Evolutionary conservation across 2,888 invertebrate species (phyloP).

Genomic region (Lithophane socia): DNA sequence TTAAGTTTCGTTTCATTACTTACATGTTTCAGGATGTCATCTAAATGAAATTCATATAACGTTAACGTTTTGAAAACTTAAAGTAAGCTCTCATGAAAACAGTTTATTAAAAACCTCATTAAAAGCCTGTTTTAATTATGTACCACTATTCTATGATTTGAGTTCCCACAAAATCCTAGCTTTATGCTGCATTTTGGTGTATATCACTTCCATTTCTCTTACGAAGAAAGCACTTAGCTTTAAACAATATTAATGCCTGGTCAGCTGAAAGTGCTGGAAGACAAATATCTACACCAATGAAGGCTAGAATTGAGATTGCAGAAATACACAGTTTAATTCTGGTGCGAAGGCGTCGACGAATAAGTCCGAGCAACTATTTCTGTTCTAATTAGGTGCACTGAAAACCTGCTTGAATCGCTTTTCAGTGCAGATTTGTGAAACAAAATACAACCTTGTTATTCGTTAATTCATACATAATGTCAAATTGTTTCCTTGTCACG

Average conservation of each 20-base stretch:
- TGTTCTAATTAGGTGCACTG: constrained; percentile 28
- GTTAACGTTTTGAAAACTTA: neutral
- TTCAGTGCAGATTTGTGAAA: neutral
- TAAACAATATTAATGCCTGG: constrained; percentile 59
- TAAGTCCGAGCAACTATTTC: constrained; percentile 22
- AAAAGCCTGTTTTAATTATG: neutral
- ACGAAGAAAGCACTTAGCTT: constrained; percentile 50
- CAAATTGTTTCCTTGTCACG: neutral
- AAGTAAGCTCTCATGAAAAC: neutral
- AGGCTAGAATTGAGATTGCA: constrained; percentile 27
- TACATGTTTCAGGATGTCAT: constrained; percentile 8
- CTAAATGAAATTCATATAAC: neutral
- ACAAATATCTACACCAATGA: constrained; percentile 28
- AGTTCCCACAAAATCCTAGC: constrained; percentile 1
- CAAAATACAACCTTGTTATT: constrained; percentile 10
- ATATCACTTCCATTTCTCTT: constrained; percentile 8
- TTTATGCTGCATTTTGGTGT: constrained; percentile 13
- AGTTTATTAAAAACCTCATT: neutral
- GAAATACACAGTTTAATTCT: constrained; percentile 36
- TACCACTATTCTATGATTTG: neutral
- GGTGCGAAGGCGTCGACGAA: constrained; percentile 14
- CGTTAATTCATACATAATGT: neutral
- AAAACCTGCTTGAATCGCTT: constrained; percentile 22
- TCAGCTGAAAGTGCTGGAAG: constrained; percentile 46
- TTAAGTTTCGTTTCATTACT: constrained; percentile 5